Conservation (phyloP, 1,140 invertebrate genomes). For the Eriocheir sinensis region DNA sequence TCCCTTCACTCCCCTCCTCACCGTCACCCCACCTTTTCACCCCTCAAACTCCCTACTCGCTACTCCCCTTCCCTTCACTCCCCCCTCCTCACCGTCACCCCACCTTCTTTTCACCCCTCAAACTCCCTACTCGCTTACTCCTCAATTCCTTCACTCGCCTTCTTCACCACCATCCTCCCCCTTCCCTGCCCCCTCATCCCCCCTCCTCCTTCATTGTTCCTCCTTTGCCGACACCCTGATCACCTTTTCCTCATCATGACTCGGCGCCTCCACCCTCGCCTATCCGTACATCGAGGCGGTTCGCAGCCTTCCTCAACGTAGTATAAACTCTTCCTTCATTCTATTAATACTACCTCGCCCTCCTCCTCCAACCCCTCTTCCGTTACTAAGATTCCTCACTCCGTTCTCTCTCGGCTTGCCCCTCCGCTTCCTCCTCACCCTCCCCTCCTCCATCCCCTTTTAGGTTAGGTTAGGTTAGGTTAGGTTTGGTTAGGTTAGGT, state of each 20-base stretch:
- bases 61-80: no score
- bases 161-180: no score
- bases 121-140: neutral
- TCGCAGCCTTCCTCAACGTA: no score
- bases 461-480: no score
- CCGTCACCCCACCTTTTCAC: neutral
- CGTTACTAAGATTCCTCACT: no score
- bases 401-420: no score
- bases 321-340: neutral
- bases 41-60: neutral
- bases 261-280: no score
- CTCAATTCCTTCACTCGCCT: neutral
- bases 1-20: no score
- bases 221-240: neutral
- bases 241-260: neutral
- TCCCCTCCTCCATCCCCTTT: no score
- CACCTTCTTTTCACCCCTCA: neutral
- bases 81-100: neutral
- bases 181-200: neutral
- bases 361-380: neutral
- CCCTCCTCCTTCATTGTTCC: neutral
- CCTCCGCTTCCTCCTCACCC: no score
- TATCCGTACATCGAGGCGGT: no score
- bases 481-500: no score
- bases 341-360: neutral